Base-by-base conservation (phyloP, 2,888 invertebrate genomes). In the Sinotaia quadrata region DNA sequence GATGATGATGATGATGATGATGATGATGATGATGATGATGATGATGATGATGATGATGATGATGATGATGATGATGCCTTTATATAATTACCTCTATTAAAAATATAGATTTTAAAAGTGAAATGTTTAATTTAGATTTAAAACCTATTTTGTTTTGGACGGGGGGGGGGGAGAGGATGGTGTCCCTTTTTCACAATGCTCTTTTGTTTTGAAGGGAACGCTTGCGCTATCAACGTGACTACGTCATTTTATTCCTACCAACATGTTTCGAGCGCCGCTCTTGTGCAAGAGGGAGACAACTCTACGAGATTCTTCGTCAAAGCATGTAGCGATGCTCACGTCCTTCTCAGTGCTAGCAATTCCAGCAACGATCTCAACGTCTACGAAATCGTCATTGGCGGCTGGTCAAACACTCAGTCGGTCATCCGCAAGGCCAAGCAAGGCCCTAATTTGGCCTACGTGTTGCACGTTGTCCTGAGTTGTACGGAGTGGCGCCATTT, bases 341-440 rank as follows among this genome's bases (percentile, higher is more conserved):
- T 96, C 79, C 37, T 41, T 21, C 59, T 59, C 27, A 27, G 37
- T 29, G 94, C 94, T 0, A 91, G 96, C 15, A 92, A 93, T 15
- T 27, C 44, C 37, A 83, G 87, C 75, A 90, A 92, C 67, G 91
- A 91, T 0, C 92, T 94, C 2, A 72, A 74, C 63, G 94, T 95
- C 91, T 92, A 93, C 85, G 96, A 96, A 88, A 87, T 96, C 63
- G 94, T 95, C 89, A 91, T 96, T 81, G 96, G 96, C 34, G 95
- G 95, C 36, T 96, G 95, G 96, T 91, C 91, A 33, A 95, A 96
- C 88, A 90, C 91, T 73, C 95, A 94, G 89, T 92, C 92, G 47
- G 80, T 75, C 27, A 79, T 82, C 44, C 75, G 80, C 44, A 76
- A 75, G 37, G 78, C 78, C 68, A 76, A 75, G 57, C 80, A 80